Base-by-base conservation (phyloP, 1,140 invertebrate species). In the Trichonephila clavipes region DNA sequence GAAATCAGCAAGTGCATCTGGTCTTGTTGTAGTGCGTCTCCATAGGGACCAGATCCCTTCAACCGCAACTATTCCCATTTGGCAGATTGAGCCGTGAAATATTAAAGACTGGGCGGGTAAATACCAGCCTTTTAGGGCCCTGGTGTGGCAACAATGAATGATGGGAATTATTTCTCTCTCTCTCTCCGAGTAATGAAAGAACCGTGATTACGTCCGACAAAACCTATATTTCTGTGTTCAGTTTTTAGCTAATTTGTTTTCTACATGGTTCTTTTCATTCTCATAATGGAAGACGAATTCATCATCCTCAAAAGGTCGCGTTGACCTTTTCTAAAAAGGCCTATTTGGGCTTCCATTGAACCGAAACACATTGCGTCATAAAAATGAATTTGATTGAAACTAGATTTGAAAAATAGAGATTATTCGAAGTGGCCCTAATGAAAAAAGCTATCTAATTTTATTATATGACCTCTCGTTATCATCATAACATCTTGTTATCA, bases 81-180 rank as follows among this genome's bases (percentile, higher is more conserved):
- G 90, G 18, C 18, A 51, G 90, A 91, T 91, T 91, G 90, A 91
- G 90, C 61, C n/a, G 62, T 91, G 90, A 91, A 91, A 91, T 59
- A 91, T 91, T 91, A 91, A 91, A 91, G 83, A 7, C 24, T 83
- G 90, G 90, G 61, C 59, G 62, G 28, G 58, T 34, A 87, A 87
- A 87, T 85, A 85, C 21, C 82, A 24, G 51, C 4, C 16, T 34
- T 51, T 44, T 83, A 40, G 69, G 40, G 10, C 44, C 81, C 6
- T 5, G 51, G 81, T 51, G n/a, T 58, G 81, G 40, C 81, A 51
- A 83, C 81, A 10, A 51, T 83, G 81, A 83, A 14, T 51, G 81
- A 83, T 83, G 81, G 5, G 40, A 18, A 7, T 83, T 83, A 51
- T 44, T 58, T 58, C n/a, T n/a, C n/a, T n/a, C n/a, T n/a, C n/a